Conservation (phyloP, 2,797 vertebrate genomes). For the Cheirogaleus major region DNA sequence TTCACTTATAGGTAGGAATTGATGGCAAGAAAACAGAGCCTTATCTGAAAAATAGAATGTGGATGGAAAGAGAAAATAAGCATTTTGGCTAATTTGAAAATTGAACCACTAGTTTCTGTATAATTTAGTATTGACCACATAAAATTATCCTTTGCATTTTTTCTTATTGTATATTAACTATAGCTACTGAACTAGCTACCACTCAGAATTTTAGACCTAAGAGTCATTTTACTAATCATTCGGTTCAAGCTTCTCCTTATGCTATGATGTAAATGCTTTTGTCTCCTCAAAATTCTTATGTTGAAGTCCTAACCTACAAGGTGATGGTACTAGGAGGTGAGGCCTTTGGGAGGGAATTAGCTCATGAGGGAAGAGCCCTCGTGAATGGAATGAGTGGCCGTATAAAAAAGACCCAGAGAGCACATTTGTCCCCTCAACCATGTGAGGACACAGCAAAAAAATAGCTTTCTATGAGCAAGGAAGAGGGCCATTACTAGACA, state of each 20-base stretch:
- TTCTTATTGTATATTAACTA: neutral
- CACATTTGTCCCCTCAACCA: neutral
- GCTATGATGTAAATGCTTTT: neutral
- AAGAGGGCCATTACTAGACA: neutral
- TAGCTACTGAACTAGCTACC: neutral
- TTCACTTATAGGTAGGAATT: neutral
- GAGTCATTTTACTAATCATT: neutral
- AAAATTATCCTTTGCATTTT: neutral
- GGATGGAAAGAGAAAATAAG: neutral
- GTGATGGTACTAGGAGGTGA: neutral
- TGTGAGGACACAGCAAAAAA: neutral
- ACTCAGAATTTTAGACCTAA: neutral
- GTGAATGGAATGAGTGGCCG: neutral
- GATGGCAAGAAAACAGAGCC: neutral
- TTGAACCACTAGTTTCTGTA: neutral
- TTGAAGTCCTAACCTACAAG: neutral
- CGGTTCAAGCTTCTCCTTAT: neutral
- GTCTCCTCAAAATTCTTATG: neutral
- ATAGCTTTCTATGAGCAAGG: neutral
- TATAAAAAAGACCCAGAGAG: neutral
- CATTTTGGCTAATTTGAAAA: neutral
- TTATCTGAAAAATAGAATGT: neutral
- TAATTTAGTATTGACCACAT: neutral
- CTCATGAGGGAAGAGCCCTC: fast-evolving
- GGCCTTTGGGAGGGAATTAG: neutral